Base-by-base conservation (phyloP, 2,797 vertebrate genomes). In the Enteromius unitaeniatus region DNA sequence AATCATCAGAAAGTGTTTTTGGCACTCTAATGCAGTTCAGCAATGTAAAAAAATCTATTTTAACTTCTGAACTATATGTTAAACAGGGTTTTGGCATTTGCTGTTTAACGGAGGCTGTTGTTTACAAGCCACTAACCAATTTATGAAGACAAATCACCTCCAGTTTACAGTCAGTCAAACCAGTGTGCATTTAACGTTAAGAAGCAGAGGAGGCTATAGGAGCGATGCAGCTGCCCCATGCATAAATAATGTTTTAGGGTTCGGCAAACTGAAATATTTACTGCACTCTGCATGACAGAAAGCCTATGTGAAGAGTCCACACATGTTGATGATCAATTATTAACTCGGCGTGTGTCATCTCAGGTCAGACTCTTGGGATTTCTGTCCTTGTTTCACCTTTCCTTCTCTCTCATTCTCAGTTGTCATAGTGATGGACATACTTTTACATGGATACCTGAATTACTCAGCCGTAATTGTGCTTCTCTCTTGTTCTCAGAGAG, bases 301-400 rank as follows among this genome's bases (percentile, higher is more conserved):
- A 70, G 49, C 23, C 45, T 53, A 34, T 45, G 79, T 62, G 68
- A 73, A 31, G 40, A 60, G 40, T 45, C 14, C 69, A 81, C 79
- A 74, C 58, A 64, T 74, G 69, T 65, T 74, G 28, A 74, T 73
- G 17, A 74, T 74, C 28, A 73, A 82, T 82, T 73, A 82, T 74
- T 74, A 23, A 82, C 26, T 72, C 7, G 1, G 6, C 14, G 5
- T 45, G 69, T 49, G 80, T 82, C 70, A 64, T 72, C 40, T 82
- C 13, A 37, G 80, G 42, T 62, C 69, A 74, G 40, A 73, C 79
- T 81, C 67, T 58, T 17, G 53, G 37, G 34, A 51, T 79, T 62
- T 81, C 37, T 49, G 26, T 73, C 69, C 79, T 81, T 23, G 40
- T 31, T 73, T 81, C 19, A 82, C 69, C 80, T 74, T 55, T 62